phyloP scores from a whole-genome alignment of 2,797 vertebrate species.

The Chelonia mydas region DNA sequence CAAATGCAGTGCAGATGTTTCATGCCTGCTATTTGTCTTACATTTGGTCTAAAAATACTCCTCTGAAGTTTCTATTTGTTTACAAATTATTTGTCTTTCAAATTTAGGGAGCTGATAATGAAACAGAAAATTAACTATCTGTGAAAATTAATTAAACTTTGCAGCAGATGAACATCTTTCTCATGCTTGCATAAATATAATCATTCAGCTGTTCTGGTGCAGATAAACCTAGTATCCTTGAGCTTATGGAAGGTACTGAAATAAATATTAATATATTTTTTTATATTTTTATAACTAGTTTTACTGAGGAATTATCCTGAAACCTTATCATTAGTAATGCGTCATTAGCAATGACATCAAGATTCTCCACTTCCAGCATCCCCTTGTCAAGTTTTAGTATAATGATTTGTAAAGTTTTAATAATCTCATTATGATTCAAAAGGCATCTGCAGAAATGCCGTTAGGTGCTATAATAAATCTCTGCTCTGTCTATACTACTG shows the following conservation, averaged over 20 bases:
- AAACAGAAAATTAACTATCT: conserved; percentile 79
- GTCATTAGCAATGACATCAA: conserved; percentile 76
- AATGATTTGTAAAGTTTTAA: conserved; percentile 84
- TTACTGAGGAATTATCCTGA: conserved; percentile 77
- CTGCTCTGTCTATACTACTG: conserved; percentile 64
- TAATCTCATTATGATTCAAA: conserved; percentile 82
- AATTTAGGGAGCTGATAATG: conserved; percentile 74
- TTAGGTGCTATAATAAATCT: conserved; percentile 78
- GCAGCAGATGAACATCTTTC: conserved; percentile 60
- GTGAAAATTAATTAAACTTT: conserved; percentile 79
- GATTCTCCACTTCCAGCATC: conserved; percentile 69
- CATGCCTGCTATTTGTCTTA: conserved; percentile 75
- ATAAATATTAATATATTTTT: conserved; percentile 77
- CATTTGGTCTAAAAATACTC: conserved; percentile 74
- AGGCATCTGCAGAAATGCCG: conserved; percentile 74
- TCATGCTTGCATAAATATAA: conserved; percentile 56
- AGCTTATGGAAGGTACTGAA: conserved; percentile 72
- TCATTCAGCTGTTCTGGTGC: conserved; percentile 53
- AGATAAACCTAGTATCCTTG: conserved; percentile 70
- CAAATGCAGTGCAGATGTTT: conserved; percentile 45
- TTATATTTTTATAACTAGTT: conserved; percentile 77
- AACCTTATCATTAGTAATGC: conserved; percentile 73
- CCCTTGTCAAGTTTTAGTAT: conserved; percentile 76
- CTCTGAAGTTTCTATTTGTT: conserved; percentile 77
- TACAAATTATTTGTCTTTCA: conserved; percentile 81